Evolutionary conservation across 2,797 vertebrate genomes (phyloP).

Genomic region (Diplodus puntazzo): DNA sequence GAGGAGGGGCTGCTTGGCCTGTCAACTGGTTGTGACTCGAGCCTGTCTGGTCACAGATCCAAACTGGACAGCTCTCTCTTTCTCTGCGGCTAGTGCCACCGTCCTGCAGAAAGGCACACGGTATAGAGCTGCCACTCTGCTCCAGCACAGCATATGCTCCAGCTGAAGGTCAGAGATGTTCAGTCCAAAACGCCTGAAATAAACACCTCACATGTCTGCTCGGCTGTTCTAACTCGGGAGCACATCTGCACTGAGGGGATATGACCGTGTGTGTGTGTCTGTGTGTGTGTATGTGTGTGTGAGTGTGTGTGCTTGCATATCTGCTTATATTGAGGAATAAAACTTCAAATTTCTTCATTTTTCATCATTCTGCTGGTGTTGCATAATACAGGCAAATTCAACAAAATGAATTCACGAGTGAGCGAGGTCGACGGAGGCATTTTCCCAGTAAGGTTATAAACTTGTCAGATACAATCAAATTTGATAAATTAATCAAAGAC

Average conservation of each 20-base stretch:
- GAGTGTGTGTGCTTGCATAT: neutral
- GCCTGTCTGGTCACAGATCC: conserved; percentile 79
- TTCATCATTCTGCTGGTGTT: conserved; percentile 39
- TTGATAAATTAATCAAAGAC: neutral
- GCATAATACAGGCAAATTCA: conserved; percentile 33
- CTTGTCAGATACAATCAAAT: conserved; percentile 3
- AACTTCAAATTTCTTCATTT: conserved; percentile 38
- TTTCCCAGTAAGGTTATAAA: neutral
- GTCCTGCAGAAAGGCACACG: conserved; percentile 77
- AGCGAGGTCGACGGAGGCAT: neutral
- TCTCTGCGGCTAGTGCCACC: conserved; percentile 76
- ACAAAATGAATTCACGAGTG: conserved; percentile 22
- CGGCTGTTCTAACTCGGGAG: conserved; percentile 61
- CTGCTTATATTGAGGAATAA: conserved; percentile 16
- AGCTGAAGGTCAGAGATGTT: conserved; percentile 85
- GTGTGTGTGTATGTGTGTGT: too few species aligned
- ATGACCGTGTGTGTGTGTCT: neutral
- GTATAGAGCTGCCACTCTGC: conserved; percentile 66
- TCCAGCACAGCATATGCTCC: conserved; percentile 84
- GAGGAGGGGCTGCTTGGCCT: conserved; percentile 67
- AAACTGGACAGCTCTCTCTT: conserved; percentile 79
- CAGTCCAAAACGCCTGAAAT: conserved; percentile 80
- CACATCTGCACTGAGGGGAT: conserved; percentile 64
- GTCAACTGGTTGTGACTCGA: conserved; percentile 84
- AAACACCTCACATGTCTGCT: conserved; percentile 69